phyloP scores from a whole-genome alignment of 2,888 invertebrate genomes.

The Peribatodes rhomboidaria region DNA sequence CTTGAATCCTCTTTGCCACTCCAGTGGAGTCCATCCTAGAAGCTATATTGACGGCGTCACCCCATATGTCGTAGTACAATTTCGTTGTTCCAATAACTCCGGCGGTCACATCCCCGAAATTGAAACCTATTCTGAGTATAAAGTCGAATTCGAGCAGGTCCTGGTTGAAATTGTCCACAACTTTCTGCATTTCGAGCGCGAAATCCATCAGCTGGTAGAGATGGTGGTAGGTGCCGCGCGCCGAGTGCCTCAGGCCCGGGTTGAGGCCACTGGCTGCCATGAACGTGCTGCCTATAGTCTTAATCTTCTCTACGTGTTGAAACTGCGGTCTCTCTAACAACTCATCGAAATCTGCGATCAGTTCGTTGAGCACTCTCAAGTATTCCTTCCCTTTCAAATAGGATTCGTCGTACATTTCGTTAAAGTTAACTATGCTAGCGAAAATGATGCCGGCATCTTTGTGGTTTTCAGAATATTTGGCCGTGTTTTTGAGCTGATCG shows the following conservation, averaged over 20 bases:
- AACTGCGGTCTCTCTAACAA: conserved; percentile 93
- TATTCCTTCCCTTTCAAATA: conserved; percentile 98
- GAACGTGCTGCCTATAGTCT: conserved; percentile 98
- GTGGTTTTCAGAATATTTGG: conserved; percentile 98
- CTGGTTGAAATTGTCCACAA: conserved; percentile 94
- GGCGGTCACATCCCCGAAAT: conserved; percentile 98
- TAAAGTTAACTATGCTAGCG: conserved; percentile 98
- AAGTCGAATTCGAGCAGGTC: conserved; percentile 96
- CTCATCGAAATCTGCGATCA: conserved; percentile 98
- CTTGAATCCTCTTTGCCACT: conserved; percentile 93
- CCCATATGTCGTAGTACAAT: conserved; percentile 99
- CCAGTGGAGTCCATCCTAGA: conserved; percentile 99
- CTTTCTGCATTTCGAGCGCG: conserved; percentile 95
- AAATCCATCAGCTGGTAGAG: conserved; percentile 97
- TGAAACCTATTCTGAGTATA: conserved; percentile 94
- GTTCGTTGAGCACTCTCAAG: conserved; percentile 96
- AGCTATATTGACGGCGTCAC: conserved; percentile 98
- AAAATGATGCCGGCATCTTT: conserved; percentile 97
- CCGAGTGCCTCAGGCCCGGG: conserved; percentile 90
- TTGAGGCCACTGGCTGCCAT: conserved; percentile 99
- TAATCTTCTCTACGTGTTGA: conserved; percentile 97
- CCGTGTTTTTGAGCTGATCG: conserved; percentile 96
- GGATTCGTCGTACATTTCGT: conserved; percentile 99
- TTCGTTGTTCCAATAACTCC: conserved; percentile 99
- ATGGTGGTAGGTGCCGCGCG: conserved; percentile 91